Conservation (phyloP, 2,888 invertebrate species). For the Colostygia pectinataria region DNA sequence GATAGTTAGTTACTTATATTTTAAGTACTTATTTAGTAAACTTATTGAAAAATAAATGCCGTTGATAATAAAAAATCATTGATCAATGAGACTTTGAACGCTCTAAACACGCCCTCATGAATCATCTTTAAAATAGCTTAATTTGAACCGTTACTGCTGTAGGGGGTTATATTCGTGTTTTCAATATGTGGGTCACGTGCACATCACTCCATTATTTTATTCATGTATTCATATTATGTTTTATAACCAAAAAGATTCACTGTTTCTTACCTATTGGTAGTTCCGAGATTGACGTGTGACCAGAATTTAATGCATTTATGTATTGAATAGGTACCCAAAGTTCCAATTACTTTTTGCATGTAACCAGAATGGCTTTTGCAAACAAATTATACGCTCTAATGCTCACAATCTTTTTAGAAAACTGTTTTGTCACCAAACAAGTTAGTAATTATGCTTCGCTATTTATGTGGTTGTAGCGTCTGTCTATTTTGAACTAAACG, state of each 20-base stretch:
- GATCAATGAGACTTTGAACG: slow-evolving; percentile 13
- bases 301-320: slow-evolving; percentile 25
- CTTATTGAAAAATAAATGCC: too few species aligned
- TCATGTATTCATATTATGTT: slow-evolving; percentile 26
- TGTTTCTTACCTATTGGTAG: slow-evolving; percentile 7
- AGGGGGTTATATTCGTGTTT: slow-evolving; percentile 35
- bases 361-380: slow-evolving; percentile 16
- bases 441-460: not conserved
- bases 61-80: slow-evolving; percentile 5
- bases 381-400: slow-evolving; percentile 23
- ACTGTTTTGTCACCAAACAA: slow-evolving; percentile 1
- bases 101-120: slow-evolving; percentile 22
- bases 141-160: slow-evolving; percentile 23
- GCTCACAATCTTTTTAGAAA: slow-evolving; percentile 1
- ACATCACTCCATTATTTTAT: slow-evolving; percentile 33
- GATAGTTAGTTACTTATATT: too few species aligned
- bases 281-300: slow-evolving; percentile 28
- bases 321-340: slow-evolving; percentile 1
- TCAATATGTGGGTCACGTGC: slow-evolving; percentile 56
- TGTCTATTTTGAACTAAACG: slow-evolving; percentile 6
- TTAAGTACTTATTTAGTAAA: too few species aligned
- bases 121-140: slow-evolving; percentile 27
- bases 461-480: slow-evolving; percentile 6
- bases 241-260: slow-evolving; percentile 13
- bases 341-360: slow-evolving; percentile 16